A percentile compares a stretch with the other conserved stretches of the same genome.
phyloP scores from a whole-genome alignment of 1,140 invertebrate genomes.

The Papilio dardanus region DNA sequence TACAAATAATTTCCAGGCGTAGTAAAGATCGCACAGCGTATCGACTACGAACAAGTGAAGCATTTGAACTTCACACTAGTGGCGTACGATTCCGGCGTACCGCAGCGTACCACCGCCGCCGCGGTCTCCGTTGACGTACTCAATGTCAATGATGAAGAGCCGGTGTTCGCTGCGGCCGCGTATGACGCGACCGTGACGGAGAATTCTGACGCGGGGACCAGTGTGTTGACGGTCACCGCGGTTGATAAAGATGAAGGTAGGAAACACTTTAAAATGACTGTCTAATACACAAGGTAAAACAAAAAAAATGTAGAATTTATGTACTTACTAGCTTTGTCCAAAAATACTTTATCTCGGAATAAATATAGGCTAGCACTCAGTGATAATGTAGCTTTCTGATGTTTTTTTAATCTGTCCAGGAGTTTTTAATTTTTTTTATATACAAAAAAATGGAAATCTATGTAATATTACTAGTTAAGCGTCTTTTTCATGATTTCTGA shows the following conservation, averaged over 20 bases:
- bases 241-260: conserved; percentile 89
- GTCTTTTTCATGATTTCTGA: no score
- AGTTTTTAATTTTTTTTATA: no score
- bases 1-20: conserved; percentile 82
- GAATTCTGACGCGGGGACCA: conserved; percentile 88
- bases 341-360: no score
- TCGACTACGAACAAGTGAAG: conserved; percentile 93
- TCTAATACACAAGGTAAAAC: no score
- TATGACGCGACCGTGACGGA: conserved; percentile 91
- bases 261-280: no score
- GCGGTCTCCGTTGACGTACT: conserved; percentile 89
- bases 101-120: conserved; percentile 89
- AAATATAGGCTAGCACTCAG: no score
- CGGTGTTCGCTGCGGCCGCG: conserved; percentile 86
- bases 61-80: conserved; percentile 90
- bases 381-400: no score
- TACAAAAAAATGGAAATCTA: no score
- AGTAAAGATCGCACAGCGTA: conserved; percentile 89
- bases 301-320: neutral
- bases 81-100: conserved; percentile 92
- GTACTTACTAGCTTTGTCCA: neutral
- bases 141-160: conserved; percentile 95
- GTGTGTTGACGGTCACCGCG: conserved; percentile 87
- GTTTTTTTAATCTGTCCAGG: no score
- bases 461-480: no score